Percentiles rank a stretch among this genome's conserved stretches.
These are phyloP conservation scores for Argyrosomus japonicus DNA, from an alignment of 2,113 vertebrate species.

Conservation along the genomic window DNA sequence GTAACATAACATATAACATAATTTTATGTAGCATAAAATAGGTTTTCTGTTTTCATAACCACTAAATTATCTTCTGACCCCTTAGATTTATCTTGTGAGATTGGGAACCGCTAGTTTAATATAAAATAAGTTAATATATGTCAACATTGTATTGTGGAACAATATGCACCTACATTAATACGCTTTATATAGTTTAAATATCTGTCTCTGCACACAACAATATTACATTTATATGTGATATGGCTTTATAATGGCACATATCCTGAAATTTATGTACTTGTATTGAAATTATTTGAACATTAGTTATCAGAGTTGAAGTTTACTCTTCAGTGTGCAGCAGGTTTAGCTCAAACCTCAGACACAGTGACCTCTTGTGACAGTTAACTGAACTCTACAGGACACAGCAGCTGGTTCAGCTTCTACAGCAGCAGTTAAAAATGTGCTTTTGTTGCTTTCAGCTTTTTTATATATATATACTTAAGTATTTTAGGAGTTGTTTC, in stretches of 20 bases:
- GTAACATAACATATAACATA: background rate
- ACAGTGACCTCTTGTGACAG: conserved; percentile 43
- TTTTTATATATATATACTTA: background rate
- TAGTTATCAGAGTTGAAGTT: background rate
- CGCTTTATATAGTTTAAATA: background rate
- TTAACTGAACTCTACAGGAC: background rate
- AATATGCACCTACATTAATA: background rate
- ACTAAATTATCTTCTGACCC: background rate
- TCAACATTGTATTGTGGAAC: background rate
- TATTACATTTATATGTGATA: background rate
- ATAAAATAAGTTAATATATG: background rate
- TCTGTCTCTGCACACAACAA: background rate
- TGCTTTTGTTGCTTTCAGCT: background rate
- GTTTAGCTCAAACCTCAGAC: conserved; percentile 1
- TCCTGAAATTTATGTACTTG: background rate
- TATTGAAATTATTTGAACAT: background rate
- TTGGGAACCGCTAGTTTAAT: background rate
- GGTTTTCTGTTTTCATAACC: background rate
- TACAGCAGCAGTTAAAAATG: background rate
- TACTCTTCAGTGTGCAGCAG: background rate
- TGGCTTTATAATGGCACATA: background rate
- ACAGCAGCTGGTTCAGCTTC: background rate
- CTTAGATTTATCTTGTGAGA: background rate
- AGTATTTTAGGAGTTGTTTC: background rate
- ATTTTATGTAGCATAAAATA: background rate